Base-by-base conservation (phyloP, 2,113 vertebrate genomes). In the Cnemophilus loriae region DNA sequence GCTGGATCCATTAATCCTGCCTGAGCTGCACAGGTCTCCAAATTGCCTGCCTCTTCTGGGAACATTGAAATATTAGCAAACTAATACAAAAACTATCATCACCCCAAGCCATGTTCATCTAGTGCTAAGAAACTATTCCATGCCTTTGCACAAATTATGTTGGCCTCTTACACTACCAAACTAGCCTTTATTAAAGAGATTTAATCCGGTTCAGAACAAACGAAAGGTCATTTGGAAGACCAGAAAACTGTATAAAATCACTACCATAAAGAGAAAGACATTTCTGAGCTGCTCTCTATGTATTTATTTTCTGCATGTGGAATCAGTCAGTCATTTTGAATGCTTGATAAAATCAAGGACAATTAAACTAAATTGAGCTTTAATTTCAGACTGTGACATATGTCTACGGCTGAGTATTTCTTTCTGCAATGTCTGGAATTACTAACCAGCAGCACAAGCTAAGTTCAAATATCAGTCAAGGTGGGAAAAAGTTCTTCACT, bases 341-440 rank as follows among this genome's bases (percentile, higher is more conserved):
- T 75, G 67, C 82, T 96, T 97, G 96, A 97, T 97, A 98, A 98
- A 98, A 98, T 98, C 98, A 97, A 97, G 95, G 95, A 98, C 97
- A 97, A 98, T 98, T 97, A 98, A 96, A 97, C 92, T 89, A 97
- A 98, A 98, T 96, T 97, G 97, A 97, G 98, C 95, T 98, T 98
- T 98, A 97, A 98, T 98, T 98, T 97, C 95, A 97, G 96, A 96
- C 92, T 90, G 91, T 95, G 95, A 95, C 95, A 87, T 94, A 84
- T n/a, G 81, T 97, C 96, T 98, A 96, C 0, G 21, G 77, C 90
- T 82, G 65, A 97, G 97, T 92, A 94, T 95, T 96, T 96, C 95
- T 97, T 97, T 96, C 95, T 90, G 93, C 95, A 94, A 42, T 84
- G 94, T 96, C 93, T 97, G 90, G 98, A 98, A 97, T 98, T 90